phyloP scores from a whole-genome alignment of 2,888 invertebrate species.

The Sarcophaga variegata region DNA sequence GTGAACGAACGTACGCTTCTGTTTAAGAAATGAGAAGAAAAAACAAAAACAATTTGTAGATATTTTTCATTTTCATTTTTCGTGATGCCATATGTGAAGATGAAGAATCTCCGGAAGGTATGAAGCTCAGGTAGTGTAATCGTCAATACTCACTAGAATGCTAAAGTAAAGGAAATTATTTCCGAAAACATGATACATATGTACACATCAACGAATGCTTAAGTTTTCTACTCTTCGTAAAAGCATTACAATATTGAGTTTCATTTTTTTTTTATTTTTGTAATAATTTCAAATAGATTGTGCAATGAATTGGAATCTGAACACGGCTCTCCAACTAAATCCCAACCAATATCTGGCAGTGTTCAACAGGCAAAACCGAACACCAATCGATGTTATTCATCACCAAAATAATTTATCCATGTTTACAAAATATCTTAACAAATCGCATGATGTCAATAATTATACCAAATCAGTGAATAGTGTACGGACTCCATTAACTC shows the following conservation, averaged over 20 bases:
- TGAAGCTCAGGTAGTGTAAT: conserved; percentile 82
- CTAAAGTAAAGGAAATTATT: conserved; percentile 41
- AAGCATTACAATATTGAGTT: no score
- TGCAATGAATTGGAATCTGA: conserved; percentile 58
- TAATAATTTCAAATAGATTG: conserved; percentile 37
- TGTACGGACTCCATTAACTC: conserved; percentile 53
- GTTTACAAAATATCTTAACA: conserved; percentile 13
- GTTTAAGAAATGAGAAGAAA: conserved; percentile 18
- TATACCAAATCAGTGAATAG: conserved; percentile 64
- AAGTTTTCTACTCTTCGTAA: no score
- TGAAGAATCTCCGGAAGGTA: conserved; percentile 82
- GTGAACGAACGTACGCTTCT: conserved; percentile 21
- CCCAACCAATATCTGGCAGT: conserved; percentile 37
- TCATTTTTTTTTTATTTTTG: no score
- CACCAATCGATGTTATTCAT: conserved; percentile 59
- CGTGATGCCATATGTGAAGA: conserved; percentile 77
- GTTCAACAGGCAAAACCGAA: conserved; percentile 44
- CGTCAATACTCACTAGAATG: conserved; percentile 70
- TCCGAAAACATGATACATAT: neutral
- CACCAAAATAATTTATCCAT: conserved; percentile 47
- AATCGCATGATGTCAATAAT: conserved; percentile 21
- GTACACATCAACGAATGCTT: neutral
- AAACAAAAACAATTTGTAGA: neutral
- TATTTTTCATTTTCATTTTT: neutral
- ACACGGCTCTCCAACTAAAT: conserved; percentile 60